phyloP scores from a whole-genome alignment of 2,797 vertebrate species.

The Scleropages formosus region DNA sequence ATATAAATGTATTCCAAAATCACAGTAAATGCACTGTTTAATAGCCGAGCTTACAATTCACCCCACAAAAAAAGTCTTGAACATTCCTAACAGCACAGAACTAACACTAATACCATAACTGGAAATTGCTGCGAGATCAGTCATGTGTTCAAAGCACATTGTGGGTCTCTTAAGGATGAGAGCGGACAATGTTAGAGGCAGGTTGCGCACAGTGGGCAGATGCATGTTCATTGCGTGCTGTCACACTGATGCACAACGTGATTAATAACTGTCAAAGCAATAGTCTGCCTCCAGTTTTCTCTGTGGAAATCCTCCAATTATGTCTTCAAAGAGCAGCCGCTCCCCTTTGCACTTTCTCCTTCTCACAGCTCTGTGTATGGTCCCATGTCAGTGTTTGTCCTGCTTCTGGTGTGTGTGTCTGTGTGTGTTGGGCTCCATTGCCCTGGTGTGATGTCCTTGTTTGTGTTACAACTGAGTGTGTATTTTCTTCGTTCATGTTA shows the following conservation, averaged over 20 bases:
- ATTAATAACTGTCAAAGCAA: neutral
- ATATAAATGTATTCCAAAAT: neutral
- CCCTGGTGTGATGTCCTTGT: too few species aligned
- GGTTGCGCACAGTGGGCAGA: neutral
- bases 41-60: neutral
- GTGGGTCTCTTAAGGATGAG: neutral
- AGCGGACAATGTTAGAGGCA: neutral
- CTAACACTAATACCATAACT: conserved; percentile 13
- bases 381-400: neutral
- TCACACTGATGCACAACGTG: conserved; percentile 11
- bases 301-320: neutral
- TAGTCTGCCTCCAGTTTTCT: neutral
- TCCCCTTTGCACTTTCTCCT: neutral
- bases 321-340: neutral
- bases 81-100: neutral
- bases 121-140: conserved; percentile 1
- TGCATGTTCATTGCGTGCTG: neutral
- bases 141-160: neutral
- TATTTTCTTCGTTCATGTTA: too few species aligned
- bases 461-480: too few species aligned
- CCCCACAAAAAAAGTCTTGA: neutral
- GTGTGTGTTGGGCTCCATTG: too few species aligned
- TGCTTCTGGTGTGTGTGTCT: neutral
- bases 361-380: neutral
- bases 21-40: neutral